Conservation (phyloP, 2,888 invertebrate species). For the Acanthoscelides obtectus region DNA sequence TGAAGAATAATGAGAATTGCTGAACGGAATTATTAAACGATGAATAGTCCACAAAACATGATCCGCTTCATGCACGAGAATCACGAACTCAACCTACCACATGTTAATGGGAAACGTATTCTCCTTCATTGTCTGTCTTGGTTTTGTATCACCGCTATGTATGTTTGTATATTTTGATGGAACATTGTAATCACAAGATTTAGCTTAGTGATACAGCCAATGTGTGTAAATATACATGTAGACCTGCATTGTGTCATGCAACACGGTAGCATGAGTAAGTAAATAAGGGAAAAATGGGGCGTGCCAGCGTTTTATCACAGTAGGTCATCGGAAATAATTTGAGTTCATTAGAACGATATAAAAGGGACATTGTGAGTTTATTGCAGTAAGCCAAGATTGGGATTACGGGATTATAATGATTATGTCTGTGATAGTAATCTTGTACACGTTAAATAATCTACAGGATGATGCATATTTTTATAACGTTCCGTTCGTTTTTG, state of each 20-base stretch:
- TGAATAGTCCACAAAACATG: too few species aligned
- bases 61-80: too few species aligned
- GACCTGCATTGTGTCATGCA: background rate
- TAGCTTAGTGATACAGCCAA: background rate
- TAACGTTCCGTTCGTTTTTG: too few species aligned
- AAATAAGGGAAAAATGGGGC: background rate
- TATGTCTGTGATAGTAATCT: background rate
- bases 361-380: background rate
- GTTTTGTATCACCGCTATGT: too few species aligned
- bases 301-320: background rate
- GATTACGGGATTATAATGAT: background rate
- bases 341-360: background rate
- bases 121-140: too few species aligned
- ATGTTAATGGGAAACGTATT: too few species aligned
- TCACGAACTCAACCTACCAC: too few species aligned
- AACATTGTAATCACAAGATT: background rate
- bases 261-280: background rate
- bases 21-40: too few species aligned
- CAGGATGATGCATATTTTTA: background rate
- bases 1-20: too few species aligned
- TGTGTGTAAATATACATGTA: background rate
- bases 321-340: background rate
- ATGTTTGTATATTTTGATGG: too few species aligned
- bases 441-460: background rate
- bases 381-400: background rate